These are phyloP conservation scores for Hirtodrosophila trivittata DNA, from an alignment of 2,888 invertebrate genomes.

Conservation along the genomic window DNA sequence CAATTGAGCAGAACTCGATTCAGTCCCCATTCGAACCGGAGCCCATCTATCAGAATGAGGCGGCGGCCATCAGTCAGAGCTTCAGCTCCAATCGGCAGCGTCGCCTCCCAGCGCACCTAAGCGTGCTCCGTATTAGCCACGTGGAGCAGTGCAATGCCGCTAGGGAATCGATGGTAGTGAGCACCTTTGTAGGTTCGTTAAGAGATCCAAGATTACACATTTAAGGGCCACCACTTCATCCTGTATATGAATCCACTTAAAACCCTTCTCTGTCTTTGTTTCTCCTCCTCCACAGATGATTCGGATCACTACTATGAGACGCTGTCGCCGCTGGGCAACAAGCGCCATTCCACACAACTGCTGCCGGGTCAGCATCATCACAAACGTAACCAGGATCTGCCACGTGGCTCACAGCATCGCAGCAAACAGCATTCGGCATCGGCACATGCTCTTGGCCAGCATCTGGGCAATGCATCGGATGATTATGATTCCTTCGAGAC, in stretches of 20 bases:
- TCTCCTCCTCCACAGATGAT: slow-evolving; percentile 85
- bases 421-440: slow-evolving; percentile 73
- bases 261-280: slow-evolving; percentile 8
- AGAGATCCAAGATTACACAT: not conserved
- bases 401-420: slow-evolving; percentile 62
- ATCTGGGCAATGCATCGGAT: slow-evolving; percentile 83
- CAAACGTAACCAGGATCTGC: slow-evolving; percentile 56
- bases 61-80: slow-evolving; percentile 44
- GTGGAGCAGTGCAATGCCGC: slow-evolving; percentile 56
- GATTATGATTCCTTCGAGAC: slow-evolving; percentile 90
- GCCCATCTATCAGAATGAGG: slow-evolving; percentile 81
- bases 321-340: slow-evolving; percentile 83
- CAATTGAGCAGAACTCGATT: slow-evolving; percentile 13
- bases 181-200: slow-evolving; percentile 82
- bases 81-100: slow-evolving; percentile 31
- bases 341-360: slow-evolving; percentile 70
- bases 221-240: too few species aligned
- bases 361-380: slow-evolving; percentile 55
- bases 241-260: too few species aligned
- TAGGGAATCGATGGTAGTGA: slow-evolving; percentile 74
- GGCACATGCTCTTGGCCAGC: slow-evolving; percentile 72
- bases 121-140: slow-evolving; percentile 72
- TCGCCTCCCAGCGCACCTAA: slow-evolving; percentile 47
- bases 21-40: slow-evolving; percentile 61
- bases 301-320: slow-evolving; percentile 90